Evolutionary conservation across 2,797 vertebrate genomes (phyloP).

Genomic region (Danio choprae): DNA sequence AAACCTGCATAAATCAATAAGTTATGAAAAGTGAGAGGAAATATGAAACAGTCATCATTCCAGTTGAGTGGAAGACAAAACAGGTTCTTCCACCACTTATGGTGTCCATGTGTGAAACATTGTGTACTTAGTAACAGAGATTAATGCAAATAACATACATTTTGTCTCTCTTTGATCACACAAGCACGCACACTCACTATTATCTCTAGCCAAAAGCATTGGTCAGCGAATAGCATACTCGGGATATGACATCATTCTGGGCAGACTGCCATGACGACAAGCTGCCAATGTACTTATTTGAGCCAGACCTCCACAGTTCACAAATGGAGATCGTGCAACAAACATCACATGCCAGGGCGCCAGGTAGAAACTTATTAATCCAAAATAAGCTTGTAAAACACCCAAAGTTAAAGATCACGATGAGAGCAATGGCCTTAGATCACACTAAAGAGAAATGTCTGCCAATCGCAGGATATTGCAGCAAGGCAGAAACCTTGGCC

Average conservation of each 20-base stretch:
- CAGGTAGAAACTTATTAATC: conserved; percentile 22
- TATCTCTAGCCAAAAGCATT: conserved; percentile 41
- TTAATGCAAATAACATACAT: conserved; percentile 15
- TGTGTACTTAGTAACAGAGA: conserved; percentile 31
- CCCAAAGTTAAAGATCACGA: neutral
- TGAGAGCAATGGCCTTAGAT: neutral
- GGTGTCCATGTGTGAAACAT: conserved; percentile 5
- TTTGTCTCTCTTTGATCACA: neutral
- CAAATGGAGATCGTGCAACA: conserved; percentile 33
- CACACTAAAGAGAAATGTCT: neutral
- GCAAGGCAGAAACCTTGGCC: conserved; percentile 3
- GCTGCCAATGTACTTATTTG: conserved; percentile 19
- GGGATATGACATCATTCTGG: conserved; percentile 55
- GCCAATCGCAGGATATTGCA: neutral
- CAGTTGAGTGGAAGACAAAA: neutral
- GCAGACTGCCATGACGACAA: conserved; percentile 43
- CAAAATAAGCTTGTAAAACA: conserved; percentile 11
- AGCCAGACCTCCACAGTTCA: conserved; percentile 41
- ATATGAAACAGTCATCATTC: conserved; percentile 20
- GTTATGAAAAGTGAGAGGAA: conserved; percentile 5
- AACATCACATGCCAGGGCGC: neutral
- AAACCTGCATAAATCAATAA: conserved; percentile 21
- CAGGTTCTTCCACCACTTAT: neutral
- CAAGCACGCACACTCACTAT: neutral
- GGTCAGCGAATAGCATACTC: conserved; percentile 44